These are phyloP conservation scores for Pelagia noctiluca DNA, from an alignment of 30 jellyfish, hydroid and myxozoan genomes.

Conservation along the genomic window DNA sequence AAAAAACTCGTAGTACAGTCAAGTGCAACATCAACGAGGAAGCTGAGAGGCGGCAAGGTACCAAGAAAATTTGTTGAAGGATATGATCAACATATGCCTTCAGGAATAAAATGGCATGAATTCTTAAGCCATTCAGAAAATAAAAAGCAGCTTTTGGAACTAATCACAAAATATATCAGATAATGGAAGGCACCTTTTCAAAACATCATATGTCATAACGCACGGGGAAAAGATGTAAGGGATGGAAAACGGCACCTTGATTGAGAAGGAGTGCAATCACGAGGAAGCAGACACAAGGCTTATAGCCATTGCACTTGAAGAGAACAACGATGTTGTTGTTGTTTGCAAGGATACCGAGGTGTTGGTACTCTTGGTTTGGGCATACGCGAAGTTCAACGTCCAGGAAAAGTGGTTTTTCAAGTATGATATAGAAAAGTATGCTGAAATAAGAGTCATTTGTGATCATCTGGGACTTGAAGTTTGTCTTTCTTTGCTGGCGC, in stretches of 20 bases:
- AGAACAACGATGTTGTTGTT: neutral
- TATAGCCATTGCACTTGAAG: neutral
- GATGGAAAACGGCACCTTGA: neutral
- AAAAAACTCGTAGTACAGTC: too few species aligned
- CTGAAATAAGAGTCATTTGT: too few species aligned
- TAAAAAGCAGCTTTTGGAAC: conserved; percentile 7
- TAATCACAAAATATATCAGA: neutral
- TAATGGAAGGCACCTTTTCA: conserved; percentile 7
- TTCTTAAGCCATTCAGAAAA: neutral
- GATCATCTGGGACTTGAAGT: too few species aligned
- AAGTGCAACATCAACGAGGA: too few species aligned
- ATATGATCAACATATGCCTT: conserved; percentile 19
- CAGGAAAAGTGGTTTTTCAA: conserved; percentile 2
- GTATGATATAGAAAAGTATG: conserved; percentile 15
- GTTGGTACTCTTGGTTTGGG: conserved; percentile 11
- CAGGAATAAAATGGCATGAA: conserved; percentile 10
- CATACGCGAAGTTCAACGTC: conserved; percentile 22
- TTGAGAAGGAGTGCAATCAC: conserved; percentile 25
- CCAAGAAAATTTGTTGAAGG: neutral
- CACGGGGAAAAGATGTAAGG: neutral
- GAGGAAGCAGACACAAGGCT: conserved; percentile 22
- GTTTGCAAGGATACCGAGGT: neutral
- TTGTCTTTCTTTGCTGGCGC: too few species aligned
- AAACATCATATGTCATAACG: conserved; percentile 6
- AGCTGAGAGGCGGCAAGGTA: too few species aligned